Percentiles rank a stretch among this genome's conserved stretches.
Evolutionary conservation across 2,113 vertebrate genomes (phyloP).

Genomic region (Lipophrys pholis): DNA sequence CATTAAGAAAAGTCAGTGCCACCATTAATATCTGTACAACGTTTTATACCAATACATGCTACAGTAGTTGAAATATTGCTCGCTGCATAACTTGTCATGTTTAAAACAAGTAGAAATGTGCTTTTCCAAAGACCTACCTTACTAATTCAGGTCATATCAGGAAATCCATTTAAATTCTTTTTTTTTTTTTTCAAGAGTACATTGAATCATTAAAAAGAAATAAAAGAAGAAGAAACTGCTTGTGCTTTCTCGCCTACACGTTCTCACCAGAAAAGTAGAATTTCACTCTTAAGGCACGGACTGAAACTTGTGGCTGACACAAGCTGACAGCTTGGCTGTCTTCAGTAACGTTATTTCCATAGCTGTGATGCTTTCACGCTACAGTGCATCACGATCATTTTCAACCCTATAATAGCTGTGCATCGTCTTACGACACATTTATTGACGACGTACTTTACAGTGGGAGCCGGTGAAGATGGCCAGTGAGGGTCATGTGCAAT

Average conservation of each 20-base stretch:
- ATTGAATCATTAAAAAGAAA: neutral
- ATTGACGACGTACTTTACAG: conserved; percentile 2
- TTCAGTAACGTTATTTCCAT: neutral
- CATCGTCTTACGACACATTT: conserved; percentile 20
- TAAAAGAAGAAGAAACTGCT: neutral
- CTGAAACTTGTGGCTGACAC: conserved; percentile 32
- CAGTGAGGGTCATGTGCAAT: neutral
- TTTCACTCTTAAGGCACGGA: conserved; percentile 57
- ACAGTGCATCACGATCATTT: conserved; percentile 18
- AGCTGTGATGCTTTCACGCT: conserved; percentile 3
- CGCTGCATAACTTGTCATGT: neutral
- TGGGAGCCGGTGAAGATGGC: conserved; percentile 5
- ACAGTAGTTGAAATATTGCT: neutral
- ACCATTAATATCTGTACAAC: neutral
- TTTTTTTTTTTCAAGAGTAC: neutral
- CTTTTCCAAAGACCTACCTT: neutral
- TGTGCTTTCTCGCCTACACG: neutral
- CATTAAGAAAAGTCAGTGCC: too few species aligned
- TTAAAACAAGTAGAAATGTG: neutral
- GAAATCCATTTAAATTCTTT: too few species aligned
- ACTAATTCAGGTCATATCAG: neutral
- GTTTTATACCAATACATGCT: neutral
- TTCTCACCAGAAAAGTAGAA: conserved; percentile 2
- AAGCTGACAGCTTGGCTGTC: neutral
- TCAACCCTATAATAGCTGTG: conserved; percentile 14